Evolutionary conservation across 2,113 vertebrate species (phyloP).

Genomic region (Macquaria ambigua): DNA sequence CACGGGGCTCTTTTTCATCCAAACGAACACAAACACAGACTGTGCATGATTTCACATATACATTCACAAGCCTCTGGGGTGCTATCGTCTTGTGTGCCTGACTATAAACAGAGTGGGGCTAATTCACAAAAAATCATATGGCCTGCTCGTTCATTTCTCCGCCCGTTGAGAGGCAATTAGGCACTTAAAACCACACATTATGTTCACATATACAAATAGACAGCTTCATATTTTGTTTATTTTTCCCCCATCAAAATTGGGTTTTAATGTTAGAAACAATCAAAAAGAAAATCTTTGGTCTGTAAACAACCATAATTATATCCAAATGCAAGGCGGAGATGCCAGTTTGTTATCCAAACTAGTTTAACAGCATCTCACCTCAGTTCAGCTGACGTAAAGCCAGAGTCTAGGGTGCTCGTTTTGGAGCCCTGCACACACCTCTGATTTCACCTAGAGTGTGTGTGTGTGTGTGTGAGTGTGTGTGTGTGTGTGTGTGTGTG

Average conservation of each 20-base stretch:
- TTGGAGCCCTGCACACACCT: constrained; percentile 30
- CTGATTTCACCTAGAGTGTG: constrained; percentile 27
- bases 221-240: constrained; percentile 78
- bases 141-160: constrained; percentile 65
- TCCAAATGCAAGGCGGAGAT: constrained; percentile 63
- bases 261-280: constrained; percentile 79
- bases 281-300: constrained; percentile 91
- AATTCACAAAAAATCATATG: constrained; percentile 86
- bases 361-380: constrained; percentile 54
- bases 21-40: constrained; percentile 80
- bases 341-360: constrained; percentile 57
- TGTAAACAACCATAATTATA: constrained; percentile 85
- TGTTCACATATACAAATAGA: constrained; percentile 92
- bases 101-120: constrained; percentile 86
- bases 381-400: constrained; percentile 52
- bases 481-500: constrained; percentile 31
- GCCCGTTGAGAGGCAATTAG: constrained; percentile 88
- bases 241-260: constrained; percentile 83
- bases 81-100: constrained; percentile 86
- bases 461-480: constrained; percentile 29
- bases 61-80: constrained; percentile 90
- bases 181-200: constrained; percentile 92
- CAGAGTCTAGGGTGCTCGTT: constrained; percentile 29
- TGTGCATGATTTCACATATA: constrained; percentile 85
- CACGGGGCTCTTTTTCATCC: constrained; percentile 47